These are phyloP conservation scores for Ochropacha duplaris DNA, from an alignment of 2,888 invertebrate genomes.

Conservation along the genomic window DNA sequence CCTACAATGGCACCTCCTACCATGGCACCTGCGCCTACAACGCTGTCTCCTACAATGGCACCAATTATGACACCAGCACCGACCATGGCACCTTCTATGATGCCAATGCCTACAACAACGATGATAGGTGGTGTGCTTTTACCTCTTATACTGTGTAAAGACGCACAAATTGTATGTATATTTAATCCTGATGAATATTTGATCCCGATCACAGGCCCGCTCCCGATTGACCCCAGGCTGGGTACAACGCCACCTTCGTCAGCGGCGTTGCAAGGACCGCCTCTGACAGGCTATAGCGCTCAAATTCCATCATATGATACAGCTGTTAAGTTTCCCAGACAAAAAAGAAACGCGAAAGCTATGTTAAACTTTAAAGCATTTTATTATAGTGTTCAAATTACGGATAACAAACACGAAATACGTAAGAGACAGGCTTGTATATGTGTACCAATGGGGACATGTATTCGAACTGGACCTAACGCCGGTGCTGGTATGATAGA, in stretches of 20 bases:
- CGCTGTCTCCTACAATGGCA: slow-evolving; percentile 18
- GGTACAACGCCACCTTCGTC: slow-evolving; percentile 67
- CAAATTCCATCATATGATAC: slow-evolving; percentile 57
- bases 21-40: not conserved
- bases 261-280: slow-evolving; percentile 53
- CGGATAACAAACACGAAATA: slow-evolving; percentile 42
- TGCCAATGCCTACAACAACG: slow-evolving; percentile 23
- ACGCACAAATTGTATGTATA: slow-evolving; percentile 71
- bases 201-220: slow-evolving; percentile 51
- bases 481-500: slow-evolving; percentile 83
- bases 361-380: slow-evolving; percentile 28
- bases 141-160: slow-evolving; percentile 68
- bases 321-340: slow-evolving; percentile 69
- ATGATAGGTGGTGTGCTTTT: slow-evolving; percentile 56
- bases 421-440: slow-evolving; percentile 69
- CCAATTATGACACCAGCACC: slow-evolving; percentile 10
- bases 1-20: no score
- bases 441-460: slow-evolving; percentile 67
- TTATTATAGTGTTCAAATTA: slow-evolving; percentile 17
- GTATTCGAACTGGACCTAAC: slow-evolving; percentile 45
- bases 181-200: slow-evolving; percentile 48
- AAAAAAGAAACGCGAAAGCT: slow-evolving; percentile 46
- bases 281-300: slow-evolving; percentile 59
- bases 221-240: slow-evolving; percentile 74
- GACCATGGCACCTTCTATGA: slow-evolving; percentile 17